Percentiles rank a stretch among this genome's conserved stretches.
These are phyloP conservation scores for Gerris lacustris DNA, from an alignment of 2,888 invertebrate genomes.

Conservation along the genomic window DNA sequence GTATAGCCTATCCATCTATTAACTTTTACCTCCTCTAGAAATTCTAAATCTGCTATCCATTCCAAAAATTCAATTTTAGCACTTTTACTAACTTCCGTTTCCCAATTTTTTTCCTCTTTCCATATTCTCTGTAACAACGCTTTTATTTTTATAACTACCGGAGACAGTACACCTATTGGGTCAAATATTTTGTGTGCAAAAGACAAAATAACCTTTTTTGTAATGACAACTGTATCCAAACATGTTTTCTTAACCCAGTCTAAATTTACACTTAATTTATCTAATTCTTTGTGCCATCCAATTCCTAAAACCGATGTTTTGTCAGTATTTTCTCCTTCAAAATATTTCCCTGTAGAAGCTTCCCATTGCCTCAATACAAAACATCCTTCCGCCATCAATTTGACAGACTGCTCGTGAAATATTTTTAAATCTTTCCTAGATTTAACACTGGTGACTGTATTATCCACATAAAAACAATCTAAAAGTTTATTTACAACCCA, in stretches of 20 bases:
- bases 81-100: conserved; percentile 6
- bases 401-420: too few species aligned
- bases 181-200: conserved; percentile 28
- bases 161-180: conserved; percentile 28
- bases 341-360: too few species aligned
- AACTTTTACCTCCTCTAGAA: conserved; percentile 4
- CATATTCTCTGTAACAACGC: conserved; percentile 27
- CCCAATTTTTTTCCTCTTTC: conserved; percentile 16
- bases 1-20: background rate
- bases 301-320: too few species aligned
- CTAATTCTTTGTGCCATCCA: too few species aligned
- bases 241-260: background rate
- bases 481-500: too few species aligned
- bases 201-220: conserved; percentile 14
- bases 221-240: conserved; percentile 6
- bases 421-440: too few species aligned
- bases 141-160: conserved; percentile 26
- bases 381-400: too few species aligned
- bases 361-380: too few species aligned
- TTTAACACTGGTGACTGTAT: too few species aligned
- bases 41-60: conserved; percentile 12
- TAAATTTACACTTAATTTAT: too few species aligned
- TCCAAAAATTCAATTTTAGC: conserved; percentile 2
- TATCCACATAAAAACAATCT: too few species aligned
- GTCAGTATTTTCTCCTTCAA: too few species aligned